Conservation (phyloP, 2,113 vertebrate genomes). For the Varanus komodoensis region DNA sequence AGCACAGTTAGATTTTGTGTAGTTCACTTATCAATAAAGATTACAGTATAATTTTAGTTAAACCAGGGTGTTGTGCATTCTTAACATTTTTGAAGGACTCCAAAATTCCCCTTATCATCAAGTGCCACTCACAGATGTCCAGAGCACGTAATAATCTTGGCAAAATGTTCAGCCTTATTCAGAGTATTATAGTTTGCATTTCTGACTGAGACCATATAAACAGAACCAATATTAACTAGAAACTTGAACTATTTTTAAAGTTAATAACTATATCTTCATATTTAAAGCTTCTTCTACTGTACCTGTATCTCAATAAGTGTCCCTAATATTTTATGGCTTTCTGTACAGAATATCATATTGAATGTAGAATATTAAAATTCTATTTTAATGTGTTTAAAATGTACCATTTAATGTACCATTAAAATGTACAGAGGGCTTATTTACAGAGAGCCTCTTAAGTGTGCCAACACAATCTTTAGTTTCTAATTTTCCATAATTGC, state of each 20-base stretch:
- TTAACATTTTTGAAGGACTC: background rate
- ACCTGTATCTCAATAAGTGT: slow-evolving; percentile 3
- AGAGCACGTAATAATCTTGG: background rate
- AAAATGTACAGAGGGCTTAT: background rate
- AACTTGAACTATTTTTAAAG: slow-evolving; percentile 11
- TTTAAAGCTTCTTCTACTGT: background rate
- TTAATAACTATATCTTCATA: background rate
- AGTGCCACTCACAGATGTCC: background rate
- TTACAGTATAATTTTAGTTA: background rate
- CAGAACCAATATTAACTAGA: background rate
- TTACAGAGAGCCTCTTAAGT: background rate
- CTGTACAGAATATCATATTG: background rate
- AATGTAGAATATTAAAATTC: no score
- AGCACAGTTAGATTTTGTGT: background rate
- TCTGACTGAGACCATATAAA: background rate
- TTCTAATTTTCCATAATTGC: slow-evolving; percentile 25
- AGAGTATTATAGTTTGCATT: background rate
- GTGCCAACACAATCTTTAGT: background rate
- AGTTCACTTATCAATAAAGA: background rate
- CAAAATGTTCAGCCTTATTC: background rate
- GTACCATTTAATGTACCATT: background rate
- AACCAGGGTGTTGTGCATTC: background rate
- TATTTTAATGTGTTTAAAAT: background rate
- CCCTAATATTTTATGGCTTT: background rate
- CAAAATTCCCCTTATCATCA: background rate